Conservation (phyloP, 2,888 invertebrate genomes). For the Lucinisca nassula region DNA sequence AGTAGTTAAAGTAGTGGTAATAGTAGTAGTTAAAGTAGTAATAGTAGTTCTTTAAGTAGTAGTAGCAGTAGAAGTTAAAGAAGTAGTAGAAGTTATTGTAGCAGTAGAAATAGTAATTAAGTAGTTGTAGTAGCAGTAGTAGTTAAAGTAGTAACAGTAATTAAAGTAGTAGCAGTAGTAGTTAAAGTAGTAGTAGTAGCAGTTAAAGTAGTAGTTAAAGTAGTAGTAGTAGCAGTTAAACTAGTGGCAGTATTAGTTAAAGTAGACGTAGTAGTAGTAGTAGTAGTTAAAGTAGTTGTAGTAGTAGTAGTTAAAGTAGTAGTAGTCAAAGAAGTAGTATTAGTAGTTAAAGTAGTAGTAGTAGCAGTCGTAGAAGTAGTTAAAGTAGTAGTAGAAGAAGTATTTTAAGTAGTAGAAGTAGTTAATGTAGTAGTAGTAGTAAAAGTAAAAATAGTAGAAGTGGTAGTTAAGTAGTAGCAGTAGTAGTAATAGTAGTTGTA, state of each 20-base stretch:
- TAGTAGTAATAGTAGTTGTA: no score
- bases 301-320: slow-evolving; percentile 1
- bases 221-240: slow-evolving; percentile 14
- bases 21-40: slow-evolving; percentile 5
- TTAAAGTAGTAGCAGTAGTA: no score
- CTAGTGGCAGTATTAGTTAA: slow-evolving; percentile 27
- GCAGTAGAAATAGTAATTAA: neutral
- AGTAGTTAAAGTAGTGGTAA: slow-evolving; percentile 2
- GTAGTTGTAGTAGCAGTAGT: slow-evolving; percentile 21
- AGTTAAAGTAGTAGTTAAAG: slow-evolving; percentile 24
- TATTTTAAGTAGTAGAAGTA: no score
- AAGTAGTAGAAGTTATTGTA: no score
- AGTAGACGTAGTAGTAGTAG: slow-evolving; percentile 22
- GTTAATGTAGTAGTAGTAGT: no score
- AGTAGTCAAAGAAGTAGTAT: slow-evolving; percentile 11
- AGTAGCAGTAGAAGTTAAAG: slow-evolving; percentile 16
- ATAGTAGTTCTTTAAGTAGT: slow-evolving; percentile 1
- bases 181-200: no score
- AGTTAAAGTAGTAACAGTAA: slow-evolving; percentile 23
- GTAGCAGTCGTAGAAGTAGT: slow-evolving; percentile 3
- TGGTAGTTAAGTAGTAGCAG: no score
- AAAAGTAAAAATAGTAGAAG: no score
- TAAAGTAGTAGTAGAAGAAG: no score
- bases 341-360: no score
- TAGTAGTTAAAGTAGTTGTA: no score